phyloP scores from a whole-genome alignment of 2,888 invertebrate genomes.

The Odontomyia ornata region DNA sequence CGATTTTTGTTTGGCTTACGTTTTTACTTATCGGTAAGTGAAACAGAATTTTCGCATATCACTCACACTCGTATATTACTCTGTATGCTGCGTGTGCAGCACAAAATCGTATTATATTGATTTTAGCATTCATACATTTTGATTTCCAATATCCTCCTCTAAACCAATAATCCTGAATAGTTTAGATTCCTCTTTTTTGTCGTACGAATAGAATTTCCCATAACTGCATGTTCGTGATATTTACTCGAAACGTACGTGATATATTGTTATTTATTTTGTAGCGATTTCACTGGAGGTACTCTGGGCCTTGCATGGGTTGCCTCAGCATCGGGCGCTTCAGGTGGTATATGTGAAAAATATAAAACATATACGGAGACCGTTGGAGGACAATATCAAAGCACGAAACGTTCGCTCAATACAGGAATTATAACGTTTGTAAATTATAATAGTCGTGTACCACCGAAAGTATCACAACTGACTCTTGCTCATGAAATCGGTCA shows the following conservation, averaged over 20 bases:
- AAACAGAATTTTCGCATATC: background rate
- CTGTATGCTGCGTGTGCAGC: too few relatives aligned
- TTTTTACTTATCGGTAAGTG: constrained; percentile 83
- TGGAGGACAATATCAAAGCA: constrained; percentile 92
- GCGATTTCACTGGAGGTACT: constrained; percentile 98
- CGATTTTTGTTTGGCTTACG: constrained; percentile 98
- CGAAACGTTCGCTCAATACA: constrained; percentile 94
- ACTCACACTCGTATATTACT: background rate
- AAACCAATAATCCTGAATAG: background rate
- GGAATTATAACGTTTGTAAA: constrained; percentile 99
- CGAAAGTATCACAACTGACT: constrained; percentile 96
- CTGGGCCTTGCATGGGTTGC: constrained; percentile 99
- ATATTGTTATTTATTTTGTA: constrained; percentile 53
- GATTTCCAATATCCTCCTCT: background rate
- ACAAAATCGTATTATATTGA: background rate
- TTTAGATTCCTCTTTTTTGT: background rate
- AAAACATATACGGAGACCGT: constrained; percentile 97
- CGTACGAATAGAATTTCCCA: background rate
- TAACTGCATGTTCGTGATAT: background rate
- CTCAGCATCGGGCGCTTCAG: constrained; percentile 95
- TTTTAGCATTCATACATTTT: background rate
- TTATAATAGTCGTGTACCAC: constrained; percentile 96
- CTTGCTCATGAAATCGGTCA: constrained; percentile 99
- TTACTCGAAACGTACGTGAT: constrained; percentile 23
- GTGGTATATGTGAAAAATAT: constrained; percentile 98